Evolutionary conservation across 1,140 invertebrate genomes (phyloP).

Genomic region (Tetraneura akinire): DNA sequence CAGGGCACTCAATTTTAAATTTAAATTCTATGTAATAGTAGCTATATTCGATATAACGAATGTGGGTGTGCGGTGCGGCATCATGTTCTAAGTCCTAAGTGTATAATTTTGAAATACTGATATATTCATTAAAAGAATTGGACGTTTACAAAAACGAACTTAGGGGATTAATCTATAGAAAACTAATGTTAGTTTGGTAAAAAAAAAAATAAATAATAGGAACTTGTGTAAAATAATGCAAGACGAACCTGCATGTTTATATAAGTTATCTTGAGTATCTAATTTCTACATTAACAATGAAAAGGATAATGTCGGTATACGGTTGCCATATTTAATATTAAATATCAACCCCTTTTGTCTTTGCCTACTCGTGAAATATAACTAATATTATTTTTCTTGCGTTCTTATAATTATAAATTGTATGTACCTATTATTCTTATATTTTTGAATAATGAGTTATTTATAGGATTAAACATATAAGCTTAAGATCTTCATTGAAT

Average conservation of each 20-base stretch:
- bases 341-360: constrained; percentile 9
- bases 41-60: too few species aligned
- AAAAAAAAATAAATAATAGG: background rate
- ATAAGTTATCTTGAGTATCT: constrained; percentile 8
- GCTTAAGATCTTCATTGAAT: too few species aligned
- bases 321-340: constrained; percentile 2
- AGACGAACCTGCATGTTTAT: constrained; percentile 3
- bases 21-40: too few species aligned
- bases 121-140: background rate
- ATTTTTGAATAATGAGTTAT: too few species aligned
- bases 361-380: background rate
- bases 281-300: constrained; percentile 1
- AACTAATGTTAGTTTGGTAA: background rate
- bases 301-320: background rate
- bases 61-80: too few species aligned
- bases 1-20: too few species aligned
- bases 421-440: too few species aligned
- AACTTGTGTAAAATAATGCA: constrained; percentile 22
- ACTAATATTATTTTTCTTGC: too few species aligned
- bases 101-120: background rate
- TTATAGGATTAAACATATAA: too few species aligned
- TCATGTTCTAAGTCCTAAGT: too few species aligned
- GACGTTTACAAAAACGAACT: background rate
- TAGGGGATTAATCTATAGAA: background rate
- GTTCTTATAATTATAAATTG: too few species aligned